Evolutionary conservation across 2,888 invertebrate genomes (phyloP).

Genomic region (Polymixis flavicincta): DNA sequence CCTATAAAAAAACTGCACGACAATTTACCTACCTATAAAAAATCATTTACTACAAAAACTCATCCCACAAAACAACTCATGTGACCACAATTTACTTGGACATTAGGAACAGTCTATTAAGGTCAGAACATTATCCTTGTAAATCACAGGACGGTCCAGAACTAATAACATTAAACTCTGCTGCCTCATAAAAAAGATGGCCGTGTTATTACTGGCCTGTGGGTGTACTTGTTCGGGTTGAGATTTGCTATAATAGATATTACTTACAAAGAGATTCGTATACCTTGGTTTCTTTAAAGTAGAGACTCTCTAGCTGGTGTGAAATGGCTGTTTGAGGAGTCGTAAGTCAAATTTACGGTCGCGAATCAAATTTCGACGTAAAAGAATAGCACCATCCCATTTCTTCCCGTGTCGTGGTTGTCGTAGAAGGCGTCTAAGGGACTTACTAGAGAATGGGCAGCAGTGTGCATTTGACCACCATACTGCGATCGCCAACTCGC

Average conservation of each 20-base stretch:
- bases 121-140: constrained; percentile 70
- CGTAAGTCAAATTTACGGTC: too few relatives aligned
- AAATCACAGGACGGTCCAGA: constrained; percentile 68
- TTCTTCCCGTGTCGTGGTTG: too few relatives aligned
- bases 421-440: too few relatives aligned
- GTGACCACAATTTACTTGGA: constrained; percentile 63
- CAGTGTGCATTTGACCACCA: too few relatives aligned
- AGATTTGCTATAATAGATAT: constrained; percentile 49
- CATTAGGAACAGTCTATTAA: constrained; percentile 69
- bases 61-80: constrained; percentile 46
- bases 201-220: constrained; percentile 53
- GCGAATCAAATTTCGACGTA: too few relatives aligned
- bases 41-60: constrained; percentile 23
- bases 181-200: constrained; percentile 69
- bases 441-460: too few relatives aligned
- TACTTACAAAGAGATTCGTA: constrained; percentile 28
- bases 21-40: constrained; percentile 13
- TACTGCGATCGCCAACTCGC: too few relatives aligned
- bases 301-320: neutral
- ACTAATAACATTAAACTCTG: constrained; percentile 72
- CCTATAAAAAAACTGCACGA: neutral
- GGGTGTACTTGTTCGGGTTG: constrained; percentile 30
- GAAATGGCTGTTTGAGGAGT: too few relatives aligned
- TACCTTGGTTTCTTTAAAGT: constrained; percentile 3
- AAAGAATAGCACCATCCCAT: too few relatives aligned